Conservation (phyloP, 37 sponge, comb jelly and placozoan species). For the Hormiphora californensis region DNA sequence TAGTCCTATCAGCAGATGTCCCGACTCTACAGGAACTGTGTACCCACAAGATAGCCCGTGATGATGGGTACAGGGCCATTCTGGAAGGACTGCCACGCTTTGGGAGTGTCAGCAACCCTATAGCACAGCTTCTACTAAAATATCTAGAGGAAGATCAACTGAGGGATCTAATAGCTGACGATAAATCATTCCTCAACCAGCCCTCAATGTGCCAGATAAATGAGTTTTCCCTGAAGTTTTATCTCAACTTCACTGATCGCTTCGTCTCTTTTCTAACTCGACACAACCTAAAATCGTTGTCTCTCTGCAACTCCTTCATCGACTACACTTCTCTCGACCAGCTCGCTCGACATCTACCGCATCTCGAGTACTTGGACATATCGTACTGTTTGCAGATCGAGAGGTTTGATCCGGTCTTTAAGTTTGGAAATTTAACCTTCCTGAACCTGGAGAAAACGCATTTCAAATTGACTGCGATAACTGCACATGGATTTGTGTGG, state of each 20-base stretch:
- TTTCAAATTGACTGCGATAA: not conserved
- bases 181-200: not conserved
- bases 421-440: not conserved
- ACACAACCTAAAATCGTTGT: not conserved
- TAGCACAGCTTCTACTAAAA: slow-evolving; percentile 2
- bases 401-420: slow-evolving; percentile 11
- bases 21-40: slow-evolving; percentile 23
- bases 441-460: slow-evolving; percentile 30
- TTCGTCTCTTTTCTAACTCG: not conserved
- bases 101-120: not conserved
- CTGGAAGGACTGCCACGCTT: not conserved
- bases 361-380: not conserved
- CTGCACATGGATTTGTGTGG: not conserved
- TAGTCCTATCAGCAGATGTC: not conserved
- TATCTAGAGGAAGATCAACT: not conserved
- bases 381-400: slow-evolving; percentile 29
- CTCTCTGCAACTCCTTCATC: slow-evolving; percentile 8
- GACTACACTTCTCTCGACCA: not conserved
- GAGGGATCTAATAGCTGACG: not conserved
- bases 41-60: not conserved
- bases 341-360: not conserved
- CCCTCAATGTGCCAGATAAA: slow-evolving; percentile 2
- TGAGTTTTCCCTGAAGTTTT: slow-evolving; percentile 7
- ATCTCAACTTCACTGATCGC: not conserved
- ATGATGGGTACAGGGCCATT: not conserved